These are phyloP conservation scores for Lerista edwardsae DNA, from an alignment of 2,797 vertebrate species.

Conservation along the genomic window DNA sequence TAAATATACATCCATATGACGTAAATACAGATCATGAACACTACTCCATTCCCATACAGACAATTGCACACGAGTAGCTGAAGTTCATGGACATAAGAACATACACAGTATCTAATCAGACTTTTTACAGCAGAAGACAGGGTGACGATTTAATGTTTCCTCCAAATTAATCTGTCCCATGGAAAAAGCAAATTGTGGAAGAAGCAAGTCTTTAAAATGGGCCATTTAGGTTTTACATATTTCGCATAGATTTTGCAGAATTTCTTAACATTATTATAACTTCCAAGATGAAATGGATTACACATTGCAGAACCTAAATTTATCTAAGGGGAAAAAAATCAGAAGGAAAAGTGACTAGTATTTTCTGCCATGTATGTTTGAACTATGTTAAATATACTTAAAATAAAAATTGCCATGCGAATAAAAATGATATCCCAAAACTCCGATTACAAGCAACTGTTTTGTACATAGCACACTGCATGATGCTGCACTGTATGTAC, in stretches of 20 bases:
- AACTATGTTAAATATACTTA: constrained; percentile 72
- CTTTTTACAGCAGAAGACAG: constrained; percentile 83
- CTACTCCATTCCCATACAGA: constrained; percentile 85
- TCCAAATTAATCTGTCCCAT: constrained; percentile 72
- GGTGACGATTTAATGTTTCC: constrained; percentile 74
- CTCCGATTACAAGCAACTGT: constrained; percentile 61
- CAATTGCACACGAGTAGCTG: constrained; percentile 85
- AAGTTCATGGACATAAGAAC: constrained; percentile 84
- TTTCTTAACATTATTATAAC: constrained; percentile 49
- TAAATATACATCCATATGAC: constrained; percentile 86
- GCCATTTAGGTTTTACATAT: constrained; percentile 46
- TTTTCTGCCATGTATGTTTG: constrained; percentile 74
- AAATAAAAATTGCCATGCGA: constrained; percentile 66
- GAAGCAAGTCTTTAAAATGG: constrained; percentile 71
- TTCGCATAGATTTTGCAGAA: constrained; percentile 51
- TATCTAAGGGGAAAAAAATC: constrained; percentile 50
- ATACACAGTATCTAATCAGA: constrained; percentile 84
- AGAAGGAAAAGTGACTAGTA: constrained; percentile 64
- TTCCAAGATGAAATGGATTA: constrained; percentile 64
- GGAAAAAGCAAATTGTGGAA: constrained; percentile 70
- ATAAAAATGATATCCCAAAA: constrained; percentile 66
- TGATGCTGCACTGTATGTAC: constrained; percentile 67
- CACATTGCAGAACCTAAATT: constrained; percentile 60
- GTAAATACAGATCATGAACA: constrained; percentile 84
- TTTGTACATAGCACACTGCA: constrained; percentile 58